Evolutionary conservation across 2,797 vertebrate species (phyloP), one percentile per base, ranked within the genome.

Genomic region (Sebastes hubbsi): DNA sequence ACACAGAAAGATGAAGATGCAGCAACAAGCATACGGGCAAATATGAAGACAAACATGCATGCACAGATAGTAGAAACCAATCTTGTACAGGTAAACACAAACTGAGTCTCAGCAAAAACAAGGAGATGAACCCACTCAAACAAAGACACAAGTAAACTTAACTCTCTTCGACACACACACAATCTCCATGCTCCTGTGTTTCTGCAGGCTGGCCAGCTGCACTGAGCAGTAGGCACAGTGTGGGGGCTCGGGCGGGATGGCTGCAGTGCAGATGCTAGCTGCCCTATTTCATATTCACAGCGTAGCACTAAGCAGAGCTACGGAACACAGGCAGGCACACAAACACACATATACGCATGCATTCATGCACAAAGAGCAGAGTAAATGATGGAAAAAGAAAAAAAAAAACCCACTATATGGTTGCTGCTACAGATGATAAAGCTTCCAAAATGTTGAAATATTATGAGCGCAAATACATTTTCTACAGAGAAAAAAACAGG

Each of bases 281-380:
- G 87, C 87, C 89, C 93, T 90, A 90, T 93, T 96, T 95, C 93
- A 93, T 93, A 95, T 95, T 95, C 95, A 94, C 84, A 89, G 90
- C 90, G 87, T 88, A 84, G 78, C 88, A 74, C 83, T 64, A 70
- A 81, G 86, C 60, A 82, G 71, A 74, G 85, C 86, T 85, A 63
- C 49, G n/a, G 86, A 75, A 82, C 78, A 86, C 83, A 83, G 77
- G 74, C 77, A 70, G 32, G 42, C 68, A 69, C 62, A 86, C 63
- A 87, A 81, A 87, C 54, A 69, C 12, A 81, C 56, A 22, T 22
- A 71, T n/a, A 24, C 74, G 13, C 42, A 67, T 59, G 58, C 75
- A 73, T 69, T 72, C 56, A 79, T 13, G 68, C 70, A 61, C 69
- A 70, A 14, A 46, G 56, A 86, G 65, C 18, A 30, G 60, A 78